A percentile compares a stretch with the other conserved stretches of the same genome.
Evolutionary conservation across 2,113 vertebrate species (phyloP).

Genomic region (Gopherus evgoodei): DNA sequence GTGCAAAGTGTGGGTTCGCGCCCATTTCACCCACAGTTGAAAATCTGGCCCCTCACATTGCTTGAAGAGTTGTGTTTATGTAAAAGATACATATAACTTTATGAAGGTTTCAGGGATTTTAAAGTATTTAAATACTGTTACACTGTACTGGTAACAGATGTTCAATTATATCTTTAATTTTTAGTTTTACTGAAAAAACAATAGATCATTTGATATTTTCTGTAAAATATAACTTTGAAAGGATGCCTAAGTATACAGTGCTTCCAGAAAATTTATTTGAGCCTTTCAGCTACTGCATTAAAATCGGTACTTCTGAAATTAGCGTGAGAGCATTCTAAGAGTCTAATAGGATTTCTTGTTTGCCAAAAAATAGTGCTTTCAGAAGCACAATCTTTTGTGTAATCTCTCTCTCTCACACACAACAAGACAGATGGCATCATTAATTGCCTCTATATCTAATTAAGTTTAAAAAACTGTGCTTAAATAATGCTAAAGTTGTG

Average conservation of each 20-base stretch:
- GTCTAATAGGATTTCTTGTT: conserved; percentile 65
- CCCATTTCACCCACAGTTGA: neutral
- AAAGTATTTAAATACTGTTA: conserved; percentile 70
- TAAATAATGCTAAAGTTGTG: conserved; percentile 75
- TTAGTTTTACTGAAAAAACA: conserved; percentile 73
- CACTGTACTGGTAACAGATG: conserved; percentile 76
- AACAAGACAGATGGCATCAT: conserved; percentile 85
- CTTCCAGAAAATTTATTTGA: conserved; percentile 51
- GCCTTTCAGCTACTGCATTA: conserved; percentile 62
- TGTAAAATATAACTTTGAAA: conserved; percentile 54
- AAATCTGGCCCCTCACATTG: conserved; percentile 28
- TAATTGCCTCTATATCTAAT: conserved; percentile 85
- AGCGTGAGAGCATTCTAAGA: conserved; percentile 20
- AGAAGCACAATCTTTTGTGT: conserved; percentile 72
- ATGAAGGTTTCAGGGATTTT: conserved; percentile 68
- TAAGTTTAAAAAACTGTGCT: conserved; percentile 80
- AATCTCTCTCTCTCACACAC: conserved; percentile 73
- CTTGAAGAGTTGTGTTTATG: conserved; percentile 73
- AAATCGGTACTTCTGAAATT: conserved; percentile 44
- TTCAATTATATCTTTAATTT: conserved; percentile 73
- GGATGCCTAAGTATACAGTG: conserved; percentile 24
- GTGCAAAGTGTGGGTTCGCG: neutral
- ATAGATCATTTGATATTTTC: conserved; percentile 56
- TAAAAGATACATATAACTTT: conserved; percentile 70
- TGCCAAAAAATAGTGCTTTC: conserved; percentile 68